A percentile compares a stretch with the other conserved stretches of the same genome.
Conservation (phyloP, 2,113 vertebrate genomes). For the Petroica traversi region DNA sequence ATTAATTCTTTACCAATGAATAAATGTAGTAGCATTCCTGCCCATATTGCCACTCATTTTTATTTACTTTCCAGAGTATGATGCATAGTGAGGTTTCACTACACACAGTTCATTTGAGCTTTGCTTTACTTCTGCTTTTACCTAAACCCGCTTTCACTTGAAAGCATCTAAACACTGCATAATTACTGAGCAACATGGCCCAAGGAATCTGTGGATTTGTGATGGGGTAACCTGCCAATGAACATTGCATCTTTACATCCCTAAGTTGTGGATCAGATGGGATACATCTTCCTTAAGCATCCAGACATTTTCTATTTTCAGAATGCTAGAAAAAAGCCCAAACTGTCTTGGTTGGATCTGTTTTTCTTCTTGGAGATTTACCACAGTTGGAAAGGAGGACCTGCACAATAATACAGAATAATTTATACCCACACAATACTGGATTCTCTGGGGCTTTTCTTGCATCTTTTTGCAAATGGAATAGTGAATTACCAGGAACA, state of each 20-base stretch:
- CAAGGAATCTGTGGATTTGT: background rate
- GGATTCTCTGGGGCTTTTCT: background rate
- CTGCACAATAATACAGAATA: background rate
- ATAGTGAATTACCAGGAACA: background rate
- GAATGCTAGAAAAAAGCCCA: background rate
- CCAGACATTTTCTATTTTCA: background rate
- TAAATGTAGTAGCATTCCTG: background rate
- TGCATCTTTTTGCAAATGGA: background rate
- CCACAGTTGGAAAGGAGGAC: background rate
- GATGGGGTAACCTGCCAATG: background rate
- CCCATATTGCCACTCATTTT: background rate
- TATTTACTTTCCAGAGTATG: background rate
- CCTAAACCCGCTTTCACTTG: background rate
- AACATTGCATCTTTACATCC: slow-evolving; percentile 1
- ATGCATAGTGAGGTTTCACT: background rate
- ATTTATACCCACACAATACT: background rate
- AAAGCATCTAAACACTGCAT: background rate
- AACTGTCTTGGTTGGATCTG: background rate
- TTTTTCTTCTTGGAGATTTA: background rate
- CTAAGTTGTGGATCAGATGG: slow-evolving; percentile 39
- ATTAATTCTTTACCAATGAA: background rate
- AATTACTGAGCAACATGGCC: background rate
- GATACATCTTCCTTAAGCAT: slow-evolving; percentile 33
- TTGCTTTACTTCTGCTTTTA: background rate
- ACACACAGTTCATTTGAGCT: slow-evolving; percentile 1